Base-by-base conservation (phyloP, 2,888 invertebrate species). In the Callyntrura sp. region DNA sequence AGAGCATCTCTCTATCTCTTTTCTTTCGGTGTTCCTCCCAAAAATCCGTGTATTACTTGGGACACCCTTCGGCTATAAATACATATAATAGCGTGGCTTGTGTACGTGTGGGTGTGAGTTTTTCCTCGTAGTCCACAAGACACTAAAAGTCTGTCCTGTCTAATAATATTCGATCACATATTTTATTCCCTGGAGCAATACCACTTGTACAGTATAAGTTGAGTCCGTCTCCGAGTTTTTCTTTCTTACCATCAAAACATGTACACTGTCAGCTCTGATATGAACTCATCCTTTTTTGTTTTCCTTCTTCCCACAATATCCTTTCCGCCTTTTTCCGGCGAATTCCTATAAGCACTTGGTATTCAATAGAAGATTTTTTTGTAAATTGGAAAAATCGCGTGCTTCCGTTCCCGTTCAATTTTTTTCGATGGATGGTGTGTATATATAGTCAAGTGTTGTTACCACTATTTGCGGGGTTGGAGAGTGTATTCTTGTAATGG, bases 341-440 rank as follows among this genome's bases (percentile, higher is more conserved):
- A 76, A 76, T n/a, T 48, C 12, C 23, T 62, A 35, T 68, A 76
- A 76, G 25, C 25, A 76, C 25, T 76, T 76, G 76, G 51, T 76
- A 76, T 76, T 76, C 76, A 76, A 28, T 43, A 20, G 20, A 9
- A 25, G 51, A 14, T 35, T 35, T 35, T 35, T 35, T 35, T 35
- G 6, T 35, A 76, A 76, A 25, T 48, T 55, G 51, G 23, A 12
- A 17, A 25, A 51, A 76, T 5, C 3, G 25, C 51, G 76, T 51
- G 25, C 23, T 0, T 4, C 48, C 51, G 20, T 45, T 45, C 43
- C 25, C 25, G 25, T 17, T 28, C 51, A 51, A 25, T 76, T 35
- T 35, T 35, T 35, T 60, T 60, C 8, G 60, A 14, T 17, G 20
- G 20, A 60, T n/a, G 17, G 28, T 25, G 68, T 43, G 28, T 20